A percentile compares a stretch with the other conserved stretches of the same genome.
Evolutionary conservation across 2,888 invertebrate genomes (phyloP).

Genomic region (Adelognathus sp.): DNA sequence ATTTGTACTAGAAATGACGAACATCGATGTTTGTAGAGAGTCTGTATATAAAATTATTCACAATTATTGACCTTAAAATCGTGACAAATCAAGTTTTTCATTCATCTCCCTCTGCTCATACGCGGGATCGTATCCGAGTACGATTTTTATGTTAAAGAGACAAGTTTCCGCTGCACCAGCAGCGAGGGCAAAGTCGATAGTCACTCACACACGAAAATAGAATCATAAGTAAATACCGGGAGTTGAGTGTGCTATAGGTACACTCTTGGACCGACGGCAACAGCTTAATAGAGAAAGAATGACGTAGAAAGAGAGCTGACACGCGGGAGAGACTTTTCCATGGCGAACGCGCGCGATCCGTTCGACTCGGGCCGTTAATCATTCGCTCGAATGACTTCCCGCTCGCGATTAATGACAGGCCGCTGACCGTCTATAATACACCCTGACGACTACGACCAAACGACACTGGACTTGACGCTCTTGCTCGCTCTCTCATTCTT

Average conservation of each 20-base stretch:
- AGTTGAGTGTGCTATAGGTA: conserved; percentile 2
- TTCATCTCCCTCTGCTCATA: no score
- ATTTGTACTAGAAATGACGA: no score
- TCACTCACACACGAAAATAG: conserved; percentile 20
- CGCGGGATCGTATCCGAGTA: background rate
- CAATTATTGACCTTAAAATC: no score
- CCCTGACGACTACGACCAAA: conserved; percentile 3
- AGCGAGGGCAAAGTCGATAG: conserved; percentile 33
- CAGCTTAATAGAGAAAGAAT: background rate
- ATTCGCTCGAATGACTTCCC: conserved; percentile 63
- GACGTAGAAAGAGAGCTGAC: conserved; percentile 5
- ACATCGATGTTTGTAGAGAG: no score
- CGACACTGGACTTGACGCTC: conserved; percentile 2
- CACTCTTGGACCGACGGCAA: background rate
- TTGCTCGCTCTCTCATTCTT: background rate
- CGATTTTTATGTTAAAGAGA: background rate
- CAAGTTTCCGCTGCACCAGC: background rate
- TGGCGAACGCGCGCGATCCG: conserved; percentile 37
- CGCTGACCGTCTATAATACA: conserved; percentile 54
- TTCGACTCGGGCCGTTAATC: conserved; percentile 63
- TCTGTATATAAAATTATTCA: no score
- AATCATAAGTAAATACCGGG: conserved; percentile 33
- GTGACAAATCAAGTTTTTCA: no score
- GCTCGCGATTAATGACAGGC: conserved; percentile 66
- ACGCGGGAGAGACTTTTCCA: conserved; percentile 29